Base-by-base conservation (phyloP, 2,888 invertebrate species). In the Drosophila quinaria region DNA sequence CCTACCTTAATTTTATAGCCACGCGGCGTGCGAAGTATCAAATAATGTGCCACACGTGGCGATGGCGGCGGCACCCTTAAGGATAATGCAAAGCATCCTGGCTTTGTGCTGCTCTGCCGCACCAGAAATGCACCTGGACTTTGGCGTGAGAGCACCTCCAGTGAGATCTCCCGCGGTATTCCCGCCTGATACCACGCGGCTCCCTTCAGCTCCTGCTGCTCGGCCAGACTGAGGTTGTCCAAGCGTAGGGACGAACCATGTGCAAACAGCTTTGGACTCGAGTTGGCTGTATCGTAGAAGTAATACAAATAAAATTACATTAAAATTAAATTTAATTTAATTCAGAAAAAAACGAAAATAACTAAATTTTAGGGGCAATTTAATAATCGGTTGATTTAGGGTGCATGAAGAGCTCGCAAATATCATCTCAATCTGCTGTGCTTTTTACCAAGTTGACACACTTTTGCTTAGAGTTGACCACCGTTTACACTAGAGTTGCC, bases 121-220 rank as follows among this genome's bases (percentile, higher is more conserved):
- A 99, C 98, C 93, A 99, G 96, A 94, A 99, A 99, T 51, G 98
- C 97, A 63, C 99, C 99, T 70, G 98, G 97, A 78, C 96, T 96
- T 93, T 98, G 97, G 80, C 97, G 96, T 74, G 95, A 95, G 80
- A 99, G 94, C 81, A 98, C 97, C 93, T 98, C 98, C 85, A 98
- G 93, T 10, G 98, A 98, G 88, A 98, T 98, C 93, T 95, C 98
- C 94, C 98, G 95, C 9, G 98, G 98, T 88, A 98, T 98, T 17
- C 98, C 98, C 55, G 98, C 98, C 93, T 98, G 98, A 93, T 98
- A 98, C 98, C 98, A 98, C 8, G 98, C 97, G 52, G 98, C 98
- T 74, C 96, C 95, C 50, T 97, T 94, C 63, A 97, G 95, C 89
- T 97, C 96, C 75, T 97, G 97, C 91, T 97, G 97, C 91, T 95